Base-by-base conservation (phyloP, 2,888 invertebrate genomes). In the Xylocampa areola region DNA sequence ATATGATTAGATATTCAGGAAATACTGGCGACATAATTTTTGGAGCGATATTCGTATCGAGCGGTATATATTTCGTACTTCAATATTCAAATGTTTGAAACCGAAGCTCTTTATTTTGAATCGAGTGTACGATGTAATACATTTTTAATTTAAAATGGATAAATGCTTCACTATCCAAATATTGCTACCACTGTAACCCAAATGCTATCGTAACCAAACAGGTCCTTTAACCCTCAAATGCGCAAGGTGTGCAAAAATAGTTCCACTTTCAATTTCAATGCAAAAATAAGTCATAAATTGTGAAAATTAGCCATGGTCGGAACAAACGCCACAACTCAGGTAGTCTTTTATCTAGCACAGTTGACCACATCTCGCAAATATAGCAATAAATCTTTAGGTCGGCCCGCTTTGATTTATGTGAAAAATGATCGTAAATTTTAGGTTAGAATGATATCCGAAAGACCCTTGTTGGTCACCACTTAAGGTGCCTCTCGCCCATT, bases 371-470 rank as follows among this genome's bases (percentile, higher is more conserved):
- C 82, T 74, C 80, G 77, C 82, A 82, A 81, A 84, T 84, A 81
- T 81, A 86, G 85, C 84, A 82, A 94, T 94, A 92, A 93, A 94
- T 93, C 93, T 91, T 86, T 59, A 69, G 77, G 89, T 84, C 91
- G 92, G 89, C 78, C 79, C 79, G 80, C 91, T 92, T 94, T 94
- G 94, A 94, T 94, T 94, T 94, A 94, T 93, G 90, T 93, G 92
- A 92, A 92, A 93, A 93, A 94, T 94, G 90, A 92, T 82, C 91
- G 90, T 92, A 93, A 93, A 93, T 94, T 93, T 88, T 84, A 91
- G 94, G 94, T 92, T 92, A 85, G 82, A 83, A 77, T 81, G 81
- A 82, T 77, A 75, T 70, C 80, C 85, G 72, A 78, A 84, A 83
- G 88, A 51, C 69, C 65, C 69, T 68, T 63, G 73, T 75, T 78